Evolutionary conservation across 2,888 invertebrate species (phyloP), one percentile per base, ranked within the genome.

Genomic region (Tiphia femorata): DNA sequence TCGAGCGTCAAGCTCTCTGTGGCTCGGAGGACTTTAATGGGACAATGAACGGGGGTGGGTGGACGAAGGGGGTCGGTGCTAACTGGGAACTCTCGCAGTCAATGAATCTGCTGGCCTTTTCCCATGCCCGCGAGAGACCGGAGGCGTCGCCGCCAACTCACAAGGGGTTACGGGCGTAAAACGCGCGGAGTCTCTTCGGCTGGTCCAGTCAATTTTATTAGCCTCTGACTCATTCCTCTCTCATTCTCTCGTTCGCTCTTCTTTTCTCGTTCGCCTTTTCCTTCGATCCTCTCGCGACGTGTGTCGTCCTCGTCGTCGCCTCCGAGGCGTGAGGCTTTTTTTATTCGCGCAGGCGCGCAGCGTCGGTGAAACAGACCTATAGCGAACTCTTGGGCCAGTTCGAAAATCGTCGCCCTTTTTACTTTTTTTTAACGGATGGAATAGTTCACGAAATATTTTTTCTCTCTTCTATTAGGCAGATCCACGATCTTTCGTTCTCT

Each of bases 71-170:
- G 49, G 52, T 41, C 58, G 58, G 61, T 66, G 64, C 64, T 60
- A 63, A 63, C 65, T 67, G 49, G 65, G 63, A 69, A 67, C 67
- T 67, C 70, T 56, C 58, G 61, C 73, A 77, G 77, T 78, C 79
- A 78, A 79, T 79, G 78, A 79, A 78, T 79, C 77, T 72, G 79
- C 68, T 78, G 76, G 78, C 76, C 78, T 75, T 76, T 76, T 75
- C 76, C 74, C 75, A 76, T 75, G 75, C 67, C 62, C 66, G 70
- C 63, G 64, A 64, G 64, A 33, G n/a, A n/a, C 12, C 67, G 62
- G 64, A 65, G 62, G 55, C 56, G 57, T 57, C 57, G 58, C 60
- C 66, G 56, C 64, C 58, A 53, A 47, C 55, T 55, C 57, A 30
- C n/a, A n/a, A n/a, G n/a, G n/a, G n/a, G n/a, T n/a, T n/a, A n/a